A percentile compares a stretch with the other conserved stretches of the same genome.
These are phyloP conservation scores for Dicycla oo DNA, from an alignment of 2,888 invertebrate genomes.

Conservation along the genomic window DNA sequence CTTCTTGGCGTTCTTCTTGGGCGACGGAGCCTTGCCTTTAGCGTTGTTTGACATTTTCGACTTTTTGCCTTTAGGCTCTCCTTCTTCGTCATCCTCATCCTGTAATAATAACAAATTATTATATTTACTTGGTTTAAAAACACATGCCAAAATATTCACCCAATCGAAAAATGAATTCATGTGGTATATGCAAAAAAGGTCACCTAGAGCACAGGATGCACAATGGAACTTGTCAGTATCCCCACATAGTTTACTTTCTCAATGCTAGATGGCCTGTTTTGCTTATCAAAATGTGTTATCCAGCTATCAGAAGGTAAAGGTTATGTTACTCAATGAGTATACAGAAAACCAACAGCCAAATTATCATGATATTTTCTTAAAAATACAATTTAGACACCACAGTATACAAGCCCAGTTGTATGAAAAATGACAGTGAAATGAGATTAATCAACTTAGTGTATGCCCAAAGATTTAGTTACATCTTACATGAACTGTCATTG, in stretches of 20 bases:
- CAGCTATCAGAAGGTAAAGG: conserved; percentile 87
- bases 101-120: conserved; percentile 69
- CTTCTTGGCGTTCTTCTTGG: conserved; percentile 93
- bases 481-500: conserved; percentile 63
- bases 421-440: conserved; percentile 70
- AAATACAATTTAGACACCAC: conserved; percentile 62
- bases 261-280: conserved; percentile 16
- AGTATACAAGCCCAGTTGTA: conserved; percentile 68
- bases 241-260: not conserved
- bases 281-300: conserved; percentile 23
- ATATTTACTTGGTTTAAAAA: not conserved
- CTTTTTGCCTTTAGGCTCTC: conserved; percentile 95
- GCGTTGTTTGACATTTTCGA: conserved; percentile 93
- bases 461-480: conserved; percentile 16
- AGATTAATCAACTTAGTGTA: conserved; percentile 11
- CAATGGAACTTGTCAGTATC: not conserved
- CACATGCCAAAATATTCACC: conserved; percentile 5
- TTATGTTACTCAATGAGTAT: conserved; percentile 79
- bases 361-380: conserved; percentile 50
- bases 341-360: conserved; percentile 90
- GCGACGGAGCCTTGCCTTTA: conserved; percentile 92
- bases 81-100: conserved; percentile 94
- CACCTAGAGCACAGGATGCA: conserved; percentile 7
- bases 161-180: conserved; percentile 4
- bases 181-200: conserved; percentile 26